Conservation (phyloP, 1,140 invertebrate genomes). For the Halesus radiatus region DNA sequence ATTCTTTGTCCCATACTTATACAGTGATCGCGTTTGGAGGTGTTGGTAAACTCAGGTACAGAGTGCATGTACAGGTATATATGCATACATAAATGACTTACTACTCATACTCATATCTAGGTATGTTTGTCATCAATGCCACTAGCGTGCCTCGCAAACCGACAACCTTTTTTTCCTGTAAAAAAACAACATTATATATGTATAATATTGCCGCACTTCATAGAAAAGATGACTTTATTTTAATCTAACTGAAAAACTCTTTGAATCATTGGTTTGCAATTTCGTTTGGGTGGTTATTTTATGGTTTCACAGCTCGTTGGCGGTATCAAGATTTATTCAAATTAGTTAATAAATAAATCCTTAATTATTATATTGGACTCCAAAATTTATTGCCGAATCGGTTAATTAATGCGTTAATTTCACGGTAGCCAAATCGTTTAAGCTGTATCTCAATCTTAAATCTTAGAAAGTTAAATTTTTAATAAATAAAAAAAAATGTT, state of each 20-base stretch:
- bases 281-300: not conserved
- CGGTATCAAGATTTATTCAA: not conserved
- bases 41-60: conserved; percentile 21
- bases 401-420: no score
- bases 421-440: no score
- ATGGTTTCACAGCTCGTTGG: not conserved
- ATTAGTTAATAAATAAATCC: no score
- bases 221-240: not conserved
- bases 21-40: not conserved
- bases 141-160: not conserved
- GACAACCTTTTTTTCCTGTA: not conserved
- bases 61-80: conserved; percentile 16
- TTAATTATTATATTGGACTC: no score
- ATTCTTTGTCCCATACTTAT: not conserved
- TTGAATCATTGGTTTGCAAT: not conserved
- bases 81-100: not conserved
- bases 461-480: no score
- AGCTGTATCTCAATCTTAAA: no score
- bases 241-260: not conserved
- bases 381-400: no score
- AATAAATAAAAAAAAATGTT: no score
- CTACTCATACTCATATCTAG: not conserved
- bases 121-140: conserved; percentile 30
- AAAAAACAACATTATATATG: not conserved
- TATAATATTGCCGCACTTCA: not conserved